A percentile compares a stretch with the other conserved stretches of the same genome.
phyloP scores from a whole-genome alignment of 2,113 vertebrate species.

The Tursiops truncatus region DNA sequence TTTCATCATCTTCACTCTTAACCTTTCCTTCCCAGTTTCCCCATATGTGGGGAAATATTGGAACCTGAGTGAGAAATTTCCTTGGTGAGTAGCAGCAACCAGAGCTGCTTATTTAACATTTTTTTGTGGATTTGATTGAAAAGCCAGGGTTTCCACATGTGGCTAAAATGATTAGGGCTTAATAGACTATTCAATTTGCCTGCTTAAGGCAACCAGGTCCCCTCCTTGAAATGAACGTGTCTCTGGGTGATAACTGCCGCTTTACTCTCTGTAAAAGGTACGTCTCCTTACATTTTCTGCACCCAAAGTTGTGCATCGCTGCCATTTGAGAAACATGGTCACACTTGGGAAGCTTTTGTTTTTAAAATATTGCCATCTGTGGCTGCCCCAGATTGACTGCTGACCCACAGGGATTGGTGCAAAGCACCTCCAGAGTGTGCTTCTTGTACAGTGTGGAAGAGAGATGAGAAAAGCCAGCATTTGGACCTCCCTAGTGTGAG shows the following conservation, averaged over 20 bases:
- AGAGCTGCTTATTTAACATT: neutral
- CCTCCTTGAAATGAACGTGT: neutral
- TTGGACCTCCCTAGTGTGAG: neutral
- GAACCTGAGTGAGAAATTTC: neutral
- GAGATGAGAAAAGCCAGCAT: conserved; percentile 61
- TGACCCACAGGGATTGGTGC: conserved; percentile 72
- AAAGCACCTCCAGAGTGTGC: conserved; percentile 81
- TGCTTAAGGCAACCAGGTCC: neutral
- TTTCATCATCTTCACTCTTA: accelerated
- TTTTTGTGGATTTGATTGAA: neutral
- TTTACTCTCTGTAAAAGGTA: neutral
- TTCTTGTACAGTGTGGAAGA: conserved; percentile 63
- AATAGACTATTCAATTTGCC: conserved; percentile 10
- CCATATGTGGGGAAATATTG: neutral
- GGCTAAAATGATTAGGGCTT: neutral
- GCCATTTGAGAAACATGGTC: conserved; percentile 34
- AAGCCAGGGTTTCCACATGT: neutral
- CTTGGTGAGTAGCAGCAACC: conserved; percentile 28
- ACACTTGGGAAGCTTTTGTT: conserved; percentile 70
- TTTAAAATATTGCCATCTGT: conserved; percentile 77
- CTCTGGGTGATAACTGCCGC: neutral
- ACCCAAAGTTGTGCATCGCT: neutral
- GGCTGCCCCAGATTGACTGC: conserved; percentile 63
- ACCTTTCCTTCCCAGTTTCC: neutral
- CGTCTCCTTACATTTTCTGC: conserved; percentile 17